These are phyloP conservation scores for Xylota segnis DNA, from an alignment of 2,888 invertebrate genomes.

Conservation along the genomic window DNA sequence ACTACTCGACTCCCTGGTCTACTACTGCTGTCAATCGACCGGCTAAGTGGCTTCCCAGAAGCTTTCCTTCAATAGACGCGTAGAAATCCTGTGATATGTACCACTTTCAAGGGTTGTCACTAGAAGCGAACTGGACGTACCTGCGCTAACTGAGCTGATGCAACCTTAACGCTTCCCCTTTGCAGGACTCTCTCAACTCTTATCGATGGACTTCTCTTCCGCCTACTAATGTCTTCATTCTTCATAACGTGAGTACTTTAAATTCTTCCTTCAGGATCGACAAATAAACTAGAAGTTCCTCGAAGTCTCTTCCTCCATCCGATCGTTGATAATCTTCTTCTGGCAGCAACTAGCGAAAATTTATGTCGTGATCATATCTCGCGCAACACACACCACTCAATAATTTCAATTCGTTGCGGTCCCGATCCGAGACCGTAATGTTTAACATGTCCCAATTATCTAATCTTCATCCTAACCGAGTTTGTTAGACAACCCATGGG, in stretches of 20 bases:
- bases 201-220: background rate
- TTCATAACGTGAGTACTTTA: background rate
- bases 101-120: too few species aligned
- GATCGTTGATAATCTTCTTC: conserved; percentile 20
- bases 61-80: too few species aligned
- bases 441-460: conserved; percentile 77
- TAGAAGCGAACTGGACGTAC: too few species aligned
- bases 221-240: conserved; percentile 47
- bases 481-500: conserved; percentile 71
- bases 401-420: conserved; percentile 66
- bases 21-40: too few species aligned
- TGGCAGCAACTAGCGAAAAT: conserved; percentile 44
- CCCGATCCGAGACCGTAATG: conserved; percentile 55
- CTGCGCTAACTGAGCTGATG: too few species aligned
- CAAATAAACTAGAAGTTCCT: background rate
- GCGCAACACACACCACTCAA: conserved; percentile 66
- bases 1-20: too few species aligned
- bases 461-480: conserved; percentile 74
- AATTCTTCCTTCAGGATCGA: background rate
- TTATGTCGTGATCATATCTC: conserved; percentile 75
- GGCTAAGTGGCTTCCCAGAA: too few species aligned
- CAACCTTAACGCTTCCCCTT: too few species aligned
- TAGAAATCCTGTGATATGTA: too few species aligned
- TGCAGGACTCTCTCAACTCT: background rate
- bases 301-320: background rate